A percentile compares a stretch with the other conserved stretches of the same genome.
Conservation (phyloP, 2,888 invertebrate genomes). For the Thysanoteuthis rhombus region DNA sequence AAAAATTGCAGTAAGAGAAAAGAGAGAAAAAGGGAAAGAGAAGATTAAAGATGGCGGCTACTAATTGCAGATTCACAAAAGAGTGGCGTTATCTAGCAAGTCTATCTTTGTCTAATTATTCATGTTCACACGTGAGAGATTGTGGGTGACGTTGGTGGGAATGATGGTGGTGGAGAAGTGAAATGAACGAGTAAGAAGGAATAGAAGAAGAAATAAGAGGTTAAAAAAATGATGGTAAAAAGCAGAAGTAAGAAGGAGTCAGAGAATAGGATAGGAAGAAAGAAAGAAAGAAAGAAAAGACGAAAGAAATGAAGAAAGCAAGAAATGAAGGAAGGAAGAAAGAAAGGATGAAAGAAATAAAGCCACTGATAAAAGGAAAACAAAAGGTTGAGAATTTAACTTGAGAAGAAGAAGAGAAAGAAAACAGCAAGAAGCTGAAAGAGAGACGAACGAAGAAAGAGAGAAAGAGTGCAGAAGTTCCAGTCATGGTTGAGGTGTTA, state of each 20-base stretch:
- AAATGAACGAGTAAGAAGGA: background rate
- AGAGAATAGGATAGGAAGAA: too few relatives aligned
- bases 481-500: too few relatives aligned
- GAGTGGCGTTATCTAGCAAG: background rate
- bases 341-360: too few relatives aligned
- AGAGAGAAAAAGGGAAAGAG: background rate
- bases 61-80: background rate
- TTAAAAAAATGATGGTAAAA: too few relatives aligned
- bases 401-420: too few relatives aligned
- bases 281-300: too few relatives aligned
- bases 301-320: background rate
- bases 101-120: background rate
- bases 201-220: background rate
- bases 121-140: background rate
- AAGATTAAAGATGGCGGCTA: background rate
- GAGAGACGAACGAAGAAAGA: too few relatives aligned
- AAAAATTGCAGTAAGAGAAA: background rate
- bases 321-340: background rate
- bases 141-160: background rate
- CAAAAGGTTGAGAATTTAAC: too few relatives aligned
- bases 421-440: too few relatives aligned
- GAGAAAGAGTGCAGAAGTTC: too few relatives aligned
- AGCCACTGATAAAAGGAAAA: too few relatives aligned
- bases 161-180: background rate
- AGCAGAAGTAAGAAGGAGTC: too few relatives aligned